phyloP scores from a whole-genome alignment of 2,797 vertebrate genomes.

The Sebastes variabilis region DNA sequence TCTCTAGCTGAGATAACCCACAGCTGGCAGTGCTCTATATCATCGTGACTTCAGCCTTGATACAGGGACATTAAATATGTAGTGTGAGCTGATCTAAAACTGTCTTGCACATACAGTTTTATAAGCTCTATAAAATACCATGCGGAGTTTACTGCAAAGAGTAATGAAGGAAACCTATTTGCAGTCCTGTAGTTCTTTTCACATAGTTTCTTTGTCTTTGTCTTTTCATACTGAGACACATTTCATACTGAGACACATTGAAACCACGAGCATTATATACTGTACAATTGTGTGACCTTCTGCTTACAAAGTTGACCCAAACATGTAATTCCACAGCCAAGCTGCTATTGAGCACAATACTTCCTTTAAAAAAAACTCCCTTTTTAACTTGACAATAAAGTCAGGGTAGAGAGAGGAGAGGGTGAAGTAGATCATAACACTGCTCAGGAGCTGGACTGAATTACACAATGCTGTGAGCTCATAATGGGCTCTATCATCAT shows the following conservation, averaged over 20 bases:
- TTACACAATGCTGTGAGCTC: slow-evolving; percentile 6
- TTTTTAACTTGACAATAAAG: neutral
- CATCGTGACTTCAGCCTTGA: neutral
- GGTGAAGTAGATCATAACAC: neutral
- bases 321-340: neutral
- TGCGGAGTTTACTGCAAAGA: neutral
- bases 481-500: slow-evolving; percentile 1
- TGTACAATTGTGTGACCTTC: neutral
- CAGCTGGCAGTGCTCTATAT: neutral
- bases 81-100: neutral
- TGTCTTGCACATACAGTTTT: neutral
- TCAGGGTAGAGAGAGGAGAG: neutral
- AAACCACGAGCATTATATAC: neutral
- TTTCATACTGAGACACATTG: neutral
- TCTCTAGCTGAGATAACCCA: neutral
- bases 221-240: neutral
- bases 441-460: neutral
- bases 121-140: neutral
- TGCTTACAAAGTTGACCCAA: neutral
- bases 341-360: neutral
- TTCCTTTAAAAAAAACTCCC: neutral
- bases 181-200: neutral
- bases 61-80: neutral
- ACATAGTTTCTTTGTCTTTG: neutral
- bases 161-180: neutral